Base-by-base conservation (phyloP, 2,888 invertebrate species). In the Baccha elongata region DNA sequence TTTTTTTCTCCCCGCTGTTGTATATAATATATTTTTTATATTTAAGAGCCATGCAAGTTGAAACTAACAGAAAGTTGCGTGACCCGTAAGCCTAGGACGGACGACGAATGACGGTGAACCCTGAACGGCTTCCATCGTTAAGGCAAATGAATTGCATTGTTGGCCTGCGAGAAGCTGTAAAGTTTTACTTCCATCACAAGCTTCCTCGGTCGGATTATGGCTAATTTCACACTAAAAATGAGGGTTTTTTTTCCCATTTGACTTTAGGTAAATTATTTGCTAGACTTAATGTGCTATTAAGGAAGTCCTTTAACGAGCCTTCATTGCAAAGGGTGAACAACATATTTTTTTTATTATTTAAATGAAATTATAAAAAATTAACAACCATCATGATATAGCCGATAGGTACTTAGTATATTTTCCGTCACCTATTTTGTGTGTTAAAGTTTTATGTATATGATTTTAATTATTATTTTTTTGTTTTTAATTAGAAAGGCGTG, bases 221-320 rank as follows among this genome's bases (percentile, higher is more conserved):
- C 75, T 81, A 75, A 76, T 81, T 81, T 81, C 81, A 81, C 81
- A 75, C 81, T 75, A 53, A 67, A 75, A 75, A 55, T 62, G 67
- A 60, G 60, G 64, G 21, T 76, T 32, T 53, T 21, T 32, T 19
- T 67, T 40, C 42, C 11, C 35, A 26, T 37, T 55, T 40, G 58
- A 60, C 35, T 50, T 37, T 23, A 13, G 37, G 37, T 35, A 37
- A 6, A 37, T 55, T 48, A 7, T 21, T 72, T 64, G n/a, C 32
- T n/a, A n/a, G 65, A 42, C 26, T 75, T 81, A 74, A 80, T 74
- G 15, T 7, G 10, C 15, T 50, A 50, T 32, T 19, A 48, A 55
- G 81, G 81, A 81, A 76, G 81, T 81, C 81, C 81, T 81, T 76
- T 81, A 75, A 81, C 81, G 67, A 81, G 81, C 19, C 52, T 53